Conservation (phyloP, 2,113 vertebrate genomes). For the Capra hircus region DNA sequence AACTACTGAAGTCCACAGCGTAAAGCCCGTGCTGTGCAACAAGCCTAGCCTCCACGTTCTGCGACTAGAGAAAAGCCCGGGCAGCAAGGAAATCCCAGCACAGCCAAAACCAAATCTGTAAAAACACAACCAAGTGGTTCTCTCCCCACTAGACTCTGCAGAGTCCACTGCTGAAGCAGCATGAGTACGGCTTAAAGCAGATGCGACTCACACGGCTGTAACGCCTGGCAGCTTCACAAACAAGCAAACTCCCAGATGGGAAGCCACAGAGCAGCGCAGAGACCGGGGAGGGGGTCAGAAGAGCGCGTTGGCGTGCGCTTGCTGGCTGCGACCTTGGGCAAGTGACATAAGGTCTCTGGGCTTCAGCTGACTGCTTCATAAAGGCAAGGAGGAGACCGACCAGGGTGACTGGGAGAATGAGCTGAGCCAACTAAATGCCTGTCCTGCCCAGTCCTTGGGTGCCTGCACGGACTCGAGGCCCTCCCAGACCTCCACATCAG, state of each 20-base stretch:
- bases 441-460: neutral
- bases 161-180: neutral
- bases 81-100: neutral
- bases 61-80: neutral
- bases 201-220: neutral
- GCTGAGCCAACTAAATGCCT: neutral
- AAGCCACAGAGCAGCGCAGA: neutral
- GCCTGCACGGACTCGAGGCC: neutral
- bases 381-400: neutral
- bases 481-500: neutral
- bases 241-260: neutral
- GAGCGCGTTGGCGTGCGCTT: rapidly evolving
- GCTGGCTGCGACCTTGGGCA: neutral
- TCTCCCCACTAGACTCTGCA: neutral
- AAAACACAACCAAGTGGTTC: neutral
- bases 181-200: neutral
- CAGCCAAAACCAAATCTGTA: neutral
- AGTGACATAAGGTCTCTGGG: neutral
- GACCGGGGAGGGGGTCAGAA: neutral
- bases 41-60: neutral
- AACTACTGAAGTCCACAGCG: neutral
- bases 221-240: neutral
- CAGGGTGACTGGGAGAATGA: neutral
- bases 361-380: neutral
- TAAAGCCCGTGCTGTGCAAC: neutral